These are phyloP conservation scores for Torymus tubicola DNA, from an alignment of 2,888 invertebrate genomes.

Conservation along the genomic window DNA sequence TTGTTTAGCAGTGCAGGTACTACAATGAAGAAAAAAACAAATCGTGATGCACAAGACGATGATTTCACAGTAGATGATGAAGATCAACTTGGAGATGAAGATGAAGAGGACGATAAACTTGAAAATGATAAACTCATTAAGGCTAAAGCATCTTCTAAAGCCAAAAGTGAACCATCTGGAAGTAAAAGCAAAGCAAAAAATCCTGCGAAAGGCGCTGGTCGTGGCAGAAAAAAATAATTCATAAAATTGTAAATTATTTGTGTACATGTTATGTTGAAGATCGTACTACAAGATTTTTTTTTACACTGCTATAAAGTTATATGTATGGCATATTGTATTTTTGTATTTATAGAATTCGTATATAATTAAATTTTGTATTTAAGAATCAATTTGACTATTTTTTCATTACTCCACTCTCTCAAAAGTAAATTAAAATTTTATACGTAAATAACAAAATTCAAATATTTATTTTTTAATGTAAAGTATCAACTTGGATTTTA, in stretches of 20 bases:
- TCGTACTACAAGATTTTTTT: background rate
- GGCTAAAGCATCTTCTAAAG: constrained; percentile 50
- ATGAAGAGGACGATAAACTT: constrained; percentile 47
- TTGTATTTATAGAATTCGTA: constrained; percentile 20
- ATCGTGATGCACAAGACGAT: constrained; percentile 76
- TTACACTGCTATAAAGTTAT: constrained; percentile 12
- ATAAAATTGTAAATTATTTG: constrained; percentile 67
- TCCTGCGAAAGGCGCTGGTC: constrained; percentile 3
- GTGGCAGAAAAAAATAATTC: constrained; percentile 38
- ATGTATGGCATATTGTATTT: constrained; percentile 38
- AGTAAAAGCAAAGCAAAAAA: constrained; percentile 43
- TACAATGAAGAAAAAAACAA: constrained; percentile 79
- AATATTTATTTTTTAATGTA: too few species aligned
- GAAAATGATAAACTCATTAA: constrained; percentile 56
- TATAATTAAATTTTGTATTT: constrained; percentile 13
- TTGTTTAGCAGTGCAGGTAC: constrained; percentile 79
- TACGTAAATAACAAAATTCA: too few species aligned
- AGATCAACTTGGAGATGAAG: constrained; percentile 31
- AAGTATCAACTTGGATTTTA: too few species aligned
- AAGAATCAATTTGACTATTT: too few species aligned
- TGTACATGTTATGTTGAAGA: background rate
- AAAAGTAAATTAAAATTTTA: too few species aligned
- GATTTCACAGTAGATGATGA: constrained; percentile 80
- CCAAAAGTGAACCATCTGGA: constrained; percentile 13
- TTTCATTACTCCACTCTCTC: too few species aligned